Percentiles rank a stretch among this genome's conserved stretches.
Conservation (phyloP, 2,113 vertebrate species). For the Perca schrenkii region DNA sequence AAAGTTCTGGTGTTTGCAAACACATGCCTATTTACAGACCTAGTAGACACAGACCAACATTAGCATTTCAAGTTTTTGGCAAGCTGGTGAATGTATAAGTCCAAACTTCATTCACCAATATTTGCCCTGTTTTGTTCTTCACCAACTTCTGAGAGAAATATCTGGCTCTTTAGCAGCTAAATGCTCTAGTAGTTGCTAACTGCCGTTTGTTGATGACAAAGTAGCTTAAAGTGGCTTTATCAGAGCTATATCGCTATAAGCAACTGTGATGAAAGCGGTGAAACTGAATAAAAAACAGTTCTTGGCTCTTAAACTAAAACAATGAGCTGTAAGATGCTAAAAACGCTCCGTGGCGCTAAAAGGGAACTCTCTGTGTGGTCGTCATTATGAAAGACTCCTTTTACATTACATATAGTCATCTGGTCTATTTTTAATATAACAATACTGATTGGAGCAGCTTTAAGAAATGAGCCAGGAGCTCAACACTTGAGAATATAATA, state of each 20-base stretch:
- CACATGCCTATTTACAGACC: background rate
- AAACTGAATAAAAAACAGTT: background rate
- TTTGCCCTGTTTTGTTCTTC: background rate
- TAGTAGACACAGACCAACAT: background rate
- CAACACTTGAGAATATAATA: background rate
- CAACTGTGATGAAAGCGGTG: background rate
- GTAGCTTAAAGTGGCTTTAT: background rate
- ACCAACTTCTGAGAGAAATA: conserved; percentile 9
- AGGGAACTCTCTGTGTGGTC: background rate
- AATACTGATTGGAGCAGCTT: background rate
- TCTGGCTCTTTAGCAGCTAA: conserved; percentile 9
- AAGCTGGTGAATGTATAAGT: background rate
- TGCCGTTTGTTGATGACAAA: background rate
- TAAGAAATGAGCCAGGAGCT: background rate
- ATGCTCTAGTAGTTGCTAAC: background rate
- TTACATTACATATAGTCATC: background rate
- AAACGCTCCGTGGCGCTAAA: background rate
- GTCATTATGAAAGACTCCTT: background rate
- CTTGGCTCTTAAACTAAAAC: conserved; percentile 9
- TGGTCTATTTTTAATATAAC: background rate
- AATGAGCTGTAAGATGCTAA: conserved; percentile 16
- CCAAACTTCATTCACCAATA: background rate
- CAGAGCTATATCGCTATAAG: background rate
- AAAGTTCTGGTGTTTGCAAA: background rate
- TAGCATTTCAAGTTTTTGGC: background rate